Conservation (phyloP, 2,113 vertebrate genomes). For the Puma concolor region DNA sequence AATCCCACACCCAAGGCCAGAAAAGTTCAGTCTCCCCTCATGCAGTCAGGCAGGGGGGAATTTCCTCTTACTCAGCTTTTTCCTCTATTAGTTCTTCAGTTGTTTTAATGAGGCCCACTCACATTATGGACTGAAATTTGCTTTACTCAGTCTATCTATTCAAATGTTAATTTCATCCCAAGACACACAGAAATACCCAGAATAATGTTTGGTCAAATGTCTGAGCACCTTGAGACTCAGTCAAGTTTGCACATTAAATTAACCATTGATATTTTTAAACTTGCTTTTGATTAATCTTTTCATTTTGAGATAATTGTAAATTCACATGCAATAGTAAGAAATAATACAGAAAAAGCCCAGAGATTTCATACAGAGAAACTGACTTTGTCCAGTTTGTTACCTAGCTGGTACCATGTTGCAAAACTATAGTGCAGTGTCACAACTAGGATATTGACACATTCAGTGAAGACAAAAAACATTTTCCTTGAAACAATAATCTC, state of each 20-base stretch:
- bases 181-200: background rate
- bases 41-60: background rate
- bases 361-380: background rate
- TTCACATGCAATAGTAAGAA: background rate
- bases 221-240: fast-evolving
- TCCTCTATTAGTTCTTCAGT: background rate
- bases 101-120: background rate
- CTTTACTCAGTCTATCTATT: background rate
- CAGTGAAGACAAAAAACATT: background rate
- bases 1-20: background rate
- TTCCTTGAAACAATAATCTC: background rate
- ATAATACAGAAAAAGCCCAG: background rate
- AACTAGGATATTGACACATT: too few species aligned
- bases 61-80: background rate
- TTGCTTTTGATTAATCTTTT: background rate
- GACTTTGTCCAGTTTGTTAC: background rate
- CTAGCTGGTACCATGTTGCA: background rate
- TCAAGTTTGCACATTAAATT: background rate
- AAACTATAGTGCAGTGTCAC: background rate
- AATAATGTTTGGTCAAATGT: background rate
- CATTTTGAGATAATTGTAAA: background rate
- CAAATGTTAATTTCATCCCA: background rate
- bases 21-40: background rate
- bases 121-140: background rate
- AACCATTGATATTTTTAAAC: background rate